Conservation (phyloP, 2,797 vertebrate species). For the Paedocypris micromegethes region DNA sequence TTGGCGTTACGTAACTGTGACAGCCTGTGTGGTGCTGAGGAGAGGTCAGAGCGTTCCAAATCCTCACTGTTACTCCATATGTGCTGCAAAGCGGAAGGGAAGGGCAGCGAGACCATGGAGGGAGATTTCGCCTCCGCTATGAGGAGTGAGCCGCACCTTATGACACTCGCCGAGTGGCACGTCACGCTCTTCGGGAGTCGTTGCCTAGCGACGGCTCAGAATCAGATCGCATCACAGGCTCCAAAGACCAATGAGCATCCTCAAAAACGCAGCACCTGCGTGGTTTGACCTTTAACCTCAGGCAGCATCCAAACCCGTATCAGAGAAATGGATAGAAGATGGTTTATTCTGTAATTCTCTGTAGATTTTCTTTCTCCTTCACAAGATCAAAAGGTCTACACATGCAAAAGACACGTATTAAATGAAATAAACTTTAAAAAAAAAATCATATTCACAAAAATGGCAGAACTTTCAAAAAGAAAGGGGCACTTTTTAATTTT, state of each 20-base stretch:
- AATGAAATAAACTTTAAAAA: too few relatives aligned
- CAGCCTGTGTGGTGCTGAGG: neutral
- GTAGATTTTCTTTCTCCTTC: too few relatives aligned
- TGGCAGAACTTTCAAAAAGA: too few relatives aligned
- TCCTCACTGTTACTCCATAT: neutral
- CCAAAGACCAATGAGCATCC: slow-evolving; percentile 50
- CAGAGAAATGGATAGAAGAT: too few relatives aligned
- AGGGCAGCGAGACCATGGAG: neutral
- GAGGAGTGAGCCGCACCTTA: slow-evolving; percentile 39
- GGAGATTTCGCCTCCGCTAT: neutral
- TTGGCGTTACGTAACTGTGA: slow-evolving; percentile 41
- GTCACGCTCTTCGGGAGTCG: slow-evolving; percentile 59
- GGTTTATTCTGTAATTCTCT: too few relatives aligned
- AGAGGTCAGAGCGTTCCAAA: slow-evolving; percentile 14
- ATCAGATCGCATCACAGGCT: slow-evolving; percentile 58
- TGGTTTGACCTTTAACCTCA: slow-evolving; percentile 9
- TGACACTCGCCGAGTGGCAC: slow-evolving; percentile 47
- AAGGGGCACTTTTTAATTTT: too few relatives aligned
- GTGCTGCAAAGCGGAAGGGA: neutral
- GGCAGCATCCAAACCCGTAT: too few relatives aligned
- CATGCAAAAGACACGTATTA: too few relatives aligned
- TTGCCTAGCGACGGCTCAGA: slow-evolving; percentile 73
- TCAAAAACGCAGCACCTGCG: slow-evolving; percentile 44
- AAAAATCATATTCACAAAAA: too few relatives aligned
- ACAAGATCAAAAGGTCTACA: too few relatives aligned